Evolutionary conservation across 1,140 invertebrate species (phyloP), one percentile per base, ranked within the genome.

Genomic region (Capitella teleta): DNA sequence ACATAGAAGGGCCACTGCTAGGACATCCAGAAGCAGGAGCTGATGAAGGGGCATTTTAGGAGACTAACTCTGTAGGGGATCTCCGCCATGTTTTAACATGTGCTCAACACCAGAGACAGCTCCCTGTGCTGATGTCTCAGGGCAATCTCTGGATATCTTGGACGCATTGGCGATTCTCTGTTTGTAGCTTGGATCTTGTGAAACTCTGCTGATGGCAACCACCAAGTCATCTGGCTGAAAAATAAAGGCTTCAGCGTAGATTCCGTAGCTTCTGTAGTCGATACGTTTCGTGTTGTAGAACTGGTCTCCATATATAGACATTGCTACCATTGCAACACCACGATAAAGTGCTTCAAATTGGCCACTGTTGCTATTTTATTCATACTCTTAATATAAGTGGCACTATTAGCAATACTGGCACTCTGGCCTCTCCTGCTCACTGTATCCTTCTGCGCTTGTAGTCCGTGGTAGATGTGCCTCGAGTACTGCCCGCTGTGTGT

Each of bases 311-410:
- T 24, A 49, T 18, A 52, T 19, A 6, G 51, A 45, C n/a, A 52
- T 19, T 3, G 32, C 36, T 16, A 52, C 5, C 45, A 52, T 52
- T 18, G 51, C 44, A 5, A 49, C 46, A 16, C 32, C 45, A 1
- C 38, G 47, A 48, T 53, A 55, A 2, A 54, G 21, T 6, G 58
- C 49, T 38, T 64, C 62, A 12, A 47, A 34, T 25, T 58, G 47
- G 10, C 60, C 57, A 36, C 62, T 65, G 24, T 52, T 38, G 2
- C 62, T 62, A 36, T n/a, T n/a, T n/a, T n/a, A n/a, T n/a, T n/a
- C n/a, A n/a, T n/a, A n/a, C n/a, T n/a, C n/a, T n/a, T n/a, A n/a
- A n/a, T n/a, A n/a, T n/a, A n/a, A n/a, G n/a, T n/a, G n/a, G n/a
- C n/a, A n/a, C n/a, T n/a, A n/a, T n/a, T n/a, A n/a, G n/a, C n/a